phyloP scores from a whole-genome alignment of 2,113 vertebrate species.

The Pseudorectes ferrugineus region DNA sequence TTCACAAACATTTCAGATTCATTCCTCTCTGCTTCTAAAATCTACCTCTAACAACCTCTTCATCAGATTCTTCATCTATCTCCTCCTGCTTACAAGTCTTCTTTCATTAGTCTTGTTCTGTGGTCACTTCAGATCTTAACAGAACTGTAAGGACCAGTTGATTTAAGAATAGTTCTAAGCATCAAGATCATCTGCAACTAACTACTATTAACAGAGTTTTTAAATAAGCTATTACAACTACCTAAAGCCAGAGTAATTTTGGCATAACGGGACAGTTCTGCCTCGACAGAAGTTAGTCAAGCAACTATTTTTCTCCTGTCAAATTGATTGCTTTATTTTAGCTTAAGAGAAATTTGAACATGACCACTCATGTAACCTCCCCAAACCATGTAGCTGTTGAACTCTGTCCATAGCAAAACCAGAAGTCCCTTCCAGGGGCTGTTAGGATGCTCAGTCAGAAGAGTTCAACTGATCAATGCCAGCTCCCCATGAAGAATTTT shows the following conservation, averaged over 20 bases:
- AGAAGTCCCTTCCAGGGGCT: neutral
- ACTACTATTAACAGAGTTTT: neutral
- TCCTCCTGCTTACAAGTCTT: neutral
- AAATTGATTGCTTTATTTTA: neutral
- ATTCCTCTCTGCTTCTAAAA: neutral
- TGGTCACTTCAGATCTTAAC: neutral
- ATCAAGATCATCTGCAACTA: neutral
- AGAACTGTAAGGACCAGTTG: neutral
- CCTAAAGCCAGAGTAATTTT: neutral
- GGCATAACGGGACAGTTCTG: neutral
- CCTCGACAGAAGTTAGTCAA: neutral
- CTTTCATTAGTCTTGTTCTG: neutral
- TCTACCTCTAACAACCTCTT: neutral
- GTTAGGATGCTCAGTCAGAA: neutral
- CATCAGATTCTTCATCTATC: neutral
- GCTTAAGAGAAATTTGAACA: neutral
- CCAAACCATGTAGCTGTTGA: neutral
- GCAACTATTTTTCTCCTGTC: neutral
- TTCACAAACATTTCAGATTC: neutral
- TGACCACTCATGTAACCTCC: neutral
- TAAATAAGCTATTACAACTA: neutral
- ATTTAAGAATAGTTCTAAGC: neutral
- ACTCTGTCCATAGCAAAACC: neutral
- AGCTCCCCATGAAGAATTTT: neutral
- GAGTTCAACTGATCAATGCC: neutral